These are phyloP conservation scores for Linnaemya vulpina DNA, from an alignment of 2,888 invertebrate genomes.

Conservation along the genomic window DNA sequence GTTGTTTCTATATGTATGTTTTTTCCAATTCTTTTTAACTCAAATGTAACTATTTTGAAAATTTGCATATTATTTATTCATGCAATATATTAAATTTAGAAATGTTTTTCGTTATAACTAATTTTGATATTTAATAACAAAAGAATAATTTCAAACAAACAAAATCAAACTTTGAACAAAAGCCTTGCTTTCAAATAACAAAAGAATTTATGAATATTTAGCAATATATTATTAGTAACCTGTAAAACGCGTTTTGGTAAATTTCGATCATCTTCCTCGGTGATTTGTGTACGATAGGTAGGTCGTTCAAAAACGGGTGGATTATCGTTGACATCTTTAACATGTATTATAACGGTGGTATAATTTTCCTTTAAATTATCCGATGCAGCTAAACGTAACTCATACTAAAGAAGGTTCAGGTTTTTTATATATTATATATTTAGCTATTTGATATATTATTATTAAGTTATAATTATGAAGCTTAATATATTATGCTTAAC, in stretches of 20 bases:
- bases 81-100: constrained; percentile 51
- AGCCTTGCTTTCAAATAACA: constrained; percentile 29
- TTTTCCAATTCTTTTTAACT: constrained; percentile 17
- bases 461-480: no score
- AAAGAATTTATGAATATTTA: constrained; percentile 14
- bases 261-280: constrained; percentile 97
- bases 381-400: constrained; percentile 96
- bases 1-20: background rate
- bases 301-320: constrained; percentile 98
- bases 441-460: background rate
- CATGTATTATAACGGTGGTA: constrained; percentile 97
- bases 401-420: constrained; percentile 87
- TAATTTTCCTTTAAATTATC: constrained; percentile 98
- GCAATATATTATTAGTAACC: constrained; percentile 83
- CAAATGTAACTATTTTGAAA: constrained; percentile 14
- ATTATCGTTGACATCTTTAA: constrained; percentile 99
- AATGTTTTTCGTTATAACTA: constrained; percentile 40
- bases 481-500: no score
- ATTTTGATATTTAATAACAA: constrained; percentile 20
- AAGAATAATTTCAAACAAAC: background rate
- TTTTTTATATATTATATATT: background rate
- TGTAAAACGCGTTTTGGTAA: constrained; percentile 96
- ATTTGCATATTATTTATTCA: constrained; percentile 54
- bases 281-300: constrained; percentile 97
- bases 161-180: constrained; percentile 15